Percentiles rank a stretch among this genome's conserved stretches.
Conservation (phyloP, 2,797 vertebrate genomes). For the Meda fulgida region DNA sequence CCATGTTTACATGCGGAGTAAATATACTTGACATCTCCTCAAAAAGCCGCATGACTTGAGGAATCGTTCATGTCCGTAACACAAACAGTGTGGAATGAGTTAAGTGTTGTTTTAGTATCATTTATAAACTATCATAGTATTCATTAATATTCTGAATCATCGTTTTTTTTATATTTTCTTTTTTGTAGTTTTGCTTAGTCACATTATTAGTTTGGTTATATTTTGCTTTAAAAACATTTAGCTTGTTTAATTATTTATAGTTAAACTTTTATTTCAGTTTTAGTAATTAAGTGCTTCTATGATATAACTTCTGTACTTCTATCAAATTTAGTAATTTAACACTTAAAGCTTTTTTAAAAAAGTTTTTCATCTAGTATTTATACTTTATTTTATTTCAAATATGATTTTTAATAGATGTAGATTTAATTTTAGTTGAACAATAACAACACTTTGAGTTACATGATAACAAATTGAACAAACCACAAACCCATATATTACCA, state of each 20-base stretch:
- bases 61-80: background rate
- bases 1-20: background rate
- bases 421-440: background rate
- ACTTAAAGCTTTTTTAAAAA: background rate
- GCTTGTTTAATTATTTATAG: background rate
- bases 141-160: background rate
- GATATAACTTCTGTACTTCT: background rate
- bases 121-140: background rate
- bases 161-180: background rate
- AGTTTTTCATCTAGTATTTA: background rate
- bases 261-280: background rate
- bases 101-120: too few species aligned
- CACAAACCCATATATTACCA: background rate
- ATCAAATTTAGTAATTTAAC: background rate
- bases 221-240: background rate
- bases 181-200: background rate
- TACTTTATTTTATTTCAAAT: background rate
- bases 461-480: background rate
- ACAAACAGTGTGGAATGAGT: background rate
- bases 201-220: background rate
- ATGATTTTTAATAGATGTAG: background rate
- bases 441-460: too few species aligned
- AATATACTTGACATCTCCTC: background rate
- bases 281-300: background rate
- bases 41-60: background rate